Base-by-base conservation (phyloP, 1,140 invertebrate genomes). In the Drosophila biarmipes region DNA sequence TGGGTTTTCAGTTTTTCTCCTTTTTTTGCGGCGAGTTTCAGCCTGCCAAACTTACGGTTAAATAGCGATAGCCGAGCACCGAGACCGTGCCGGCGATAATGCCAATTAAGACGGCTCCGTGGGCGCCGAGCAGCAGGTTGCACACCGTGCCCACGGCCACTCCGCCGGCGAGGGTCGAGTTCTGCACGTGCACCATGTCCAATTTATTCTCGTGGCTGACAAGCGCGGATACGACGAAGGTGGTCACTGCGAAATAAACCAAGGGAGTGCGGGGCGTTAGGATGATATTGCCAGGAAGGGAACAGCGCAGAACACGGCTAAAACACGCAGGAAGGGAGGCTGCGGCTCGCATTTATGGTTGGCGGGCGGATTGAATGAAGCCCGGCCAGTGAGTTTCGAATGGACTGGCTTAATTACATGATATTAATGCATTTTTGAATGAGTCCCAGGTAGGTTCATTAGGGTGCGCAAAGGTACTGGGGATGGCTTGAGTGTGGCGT, bases 111-210 rank as follows among this genome's bases (percentile, higher is more conserved):
- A 99, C 91, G 15, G 98, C 98, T 27, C 97, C 97, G 73, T 95
- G 96, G 0, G 98, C 96, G 48, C 96, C 93, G n/a, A 98, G 94
- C 93, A 97, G 95, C 93, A 99, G 94, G 92, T 98, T 96, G 63
- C 93, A 95, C 42, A 94, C 92, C 12, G 95, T 93, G 6, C 95
- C 95, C 29, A 95, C 93, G 49, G 93, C 93, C 62, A 92, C 90
- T 11, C 96, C 96, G 42, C 96, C 97, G 38, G 97, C 97, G n/a
- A 98, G 90, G 2, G 96, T 97, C 17, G 97, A 96, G 93, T 98
- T 98, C 93, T 98, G 97, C 31, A 98, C 93, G 92, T 98, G 97
- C 12, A 97, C 96, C 96, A 98, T 98, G 82, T 97, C 95, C 78
- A 98, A 96, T 93, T 97, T 98, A 75, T 95, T 95, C 51, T 96